phyloP scores from a whole-genome alignment of 2,113 vertebrate genomes.

The Aegotheles bennettii region DNA sequence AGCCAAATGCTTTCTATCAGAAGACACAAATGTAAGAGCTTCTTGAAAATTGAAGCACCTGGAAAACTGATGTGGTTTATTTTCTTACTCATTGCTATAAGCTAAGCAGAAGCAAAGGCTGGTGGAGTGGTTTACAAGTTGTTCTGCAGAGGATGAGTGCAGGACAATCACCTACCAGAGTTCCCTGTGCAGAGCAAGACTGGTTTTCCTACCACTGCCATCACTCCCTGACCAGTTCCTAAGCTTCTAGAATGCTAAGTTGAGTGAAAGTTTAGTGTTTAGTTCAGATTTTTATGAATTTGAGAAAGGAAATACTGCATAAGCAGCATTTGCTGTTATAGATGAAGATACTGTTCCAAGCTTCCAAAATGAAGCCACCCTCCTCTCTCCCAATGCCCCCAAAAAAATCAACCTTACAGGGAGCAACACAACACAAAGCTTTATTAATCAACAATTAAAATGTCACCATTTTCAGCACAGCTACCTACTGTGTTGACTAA shows the following conservation, averaged over 20 bases:
- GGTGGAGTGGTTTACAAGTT: background rate
- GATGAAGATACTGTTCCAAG: too few species aligned
- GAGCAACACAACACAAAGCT: background rate
- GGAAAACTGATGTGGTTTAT: background rate
- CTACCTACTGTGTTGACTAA: fast-evolving
- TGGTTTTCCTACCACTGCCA: background rate
- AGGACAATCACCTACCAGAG: background rate
- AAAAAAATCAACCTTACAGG: background rate
- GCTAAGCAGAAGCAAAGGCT: background rate
- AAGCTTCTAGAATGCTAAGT: background rate
- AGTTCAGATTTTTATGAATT: background rate
- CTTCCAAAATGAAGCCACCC: background rate
- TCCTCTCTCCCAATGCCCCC: too few species aligned
- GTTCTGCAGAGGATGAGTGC: background rate
- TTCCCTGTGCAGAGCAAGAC: background rate
- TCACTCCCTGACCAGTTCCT: background rate
- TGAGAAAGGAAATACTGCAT: too few species aligned
- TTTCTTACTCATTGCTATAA: background rate
- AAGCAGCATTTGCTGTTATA: background rate
- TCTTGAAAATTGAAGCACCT: background rate
- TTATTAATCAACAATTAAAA: background rate
- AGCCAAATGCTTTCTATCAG: background rate
- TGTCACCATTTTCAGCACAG: background rate
- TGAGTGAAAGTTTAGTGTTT: background rate
- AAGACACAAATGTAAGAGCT: background rate